Evolutionary conservation across 2,888 invertebrate species (phyloP).

Genomic region (Micropterix aruncella): DNA sequence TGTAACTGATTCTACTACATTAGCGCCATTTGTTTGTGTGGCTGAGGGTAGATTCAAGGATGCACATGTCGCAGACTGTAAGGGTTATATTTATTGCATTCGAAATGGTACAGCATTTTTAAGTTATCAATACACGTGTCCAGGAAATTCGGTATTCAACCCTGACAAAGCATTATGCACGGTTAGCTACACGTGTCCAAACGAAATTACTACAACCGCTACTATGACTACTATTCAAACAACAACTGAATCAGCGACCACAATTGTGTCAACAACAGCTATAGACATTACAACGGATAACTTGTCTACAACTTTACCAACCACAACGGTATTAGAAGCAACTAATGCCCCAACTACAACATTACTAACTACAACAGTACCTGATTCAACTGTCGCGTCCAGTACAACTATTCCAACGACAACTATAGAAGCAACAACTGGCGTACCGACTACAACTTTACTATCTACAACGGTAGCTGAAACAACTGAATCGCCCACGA

Average conservation of each 20-base stretch:
- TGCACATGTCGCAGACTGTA: too few relatives aligned
- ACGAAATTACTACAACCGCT: neutral
- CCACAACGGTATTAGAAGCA: too few relatives aligned
- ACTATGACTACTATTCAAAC: neutral
- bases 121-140: neutral
- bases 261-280: neutral
- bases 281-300: neutral
- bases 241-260: neutral
- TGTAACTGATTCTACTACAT: too few relatives aligned
- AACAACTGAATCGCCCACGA: conserved; percentile 16
- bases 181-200: neutral
- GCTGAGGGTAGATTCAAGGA: too few relatives aligned
- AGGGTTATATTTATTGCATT: too few relatives aligned
- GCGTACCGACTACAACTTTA: conserved; percentile 25
- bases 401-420: neutral
- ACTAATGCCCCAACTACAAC: neutral
- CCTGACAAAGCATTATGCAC: neutral
- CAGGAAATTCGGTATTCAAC: neutral
- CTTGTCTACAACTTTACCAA: too few relatives aligned
- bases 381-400: neutral
- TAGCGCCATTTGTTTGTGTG: too few relatives aligned
- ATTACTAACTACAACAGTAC: neutral
- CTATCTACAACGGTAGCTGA: conserved; percentile 24
- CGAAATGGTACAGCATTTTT: neutral
- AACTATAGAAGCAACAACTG: conserved; percentile 11